phyloP scores from a whole-genome alignment of 2,888 invertebrate genomes.

The Cancer borealis region DNA sequence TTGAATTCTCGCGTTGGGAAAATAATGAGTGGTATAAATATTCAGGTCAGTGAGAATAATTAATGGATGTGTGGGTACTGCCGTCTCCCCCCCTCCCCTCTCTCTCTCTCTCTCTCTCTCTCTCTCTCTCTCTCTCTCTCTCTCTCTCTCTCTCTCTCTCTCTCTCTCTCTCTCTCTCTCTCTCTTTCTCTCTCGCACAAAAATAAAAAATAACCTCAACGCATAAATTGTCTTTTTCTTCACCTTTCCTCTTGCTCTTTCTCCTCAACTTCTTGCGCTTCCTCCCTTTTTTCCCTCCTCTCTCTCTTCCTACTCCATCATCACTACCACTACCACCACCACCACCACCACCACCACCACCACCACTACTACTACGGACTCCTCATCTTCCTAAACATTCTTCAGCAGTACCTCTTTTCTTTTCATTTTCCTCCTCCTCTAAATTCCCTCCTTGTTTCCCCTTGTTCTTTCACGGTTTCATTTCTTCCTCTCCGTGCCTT shows the following conservation, averaged over 20 bases:
- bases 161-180: not conserved
- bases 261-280: not conserved
- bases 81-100: not conserved
- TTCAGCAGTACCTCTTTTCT: not conserved
- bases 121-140: conserved; percentile 33
- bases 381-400: not conserved
- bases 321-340: not conserved
- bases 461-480: not conserved
- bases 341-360: too few species aligned
- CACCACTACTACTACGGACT: too few species aligned
- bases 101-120: conserved; percentile 14
- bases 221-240: not conserved
- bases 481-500: not conserved
- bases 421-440: not conserved
- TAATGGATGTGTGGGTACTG: not conserved
- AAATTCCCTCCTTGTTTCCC: not conserved
- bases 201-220: not conserved
- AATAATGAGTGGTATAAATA: conserved; percentile 21
- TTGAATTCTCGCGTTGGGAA: not conserved
- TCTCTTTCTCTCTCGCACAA: not conserved
- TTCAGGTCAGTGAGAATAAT: not conserved
- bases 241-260: not conserved
- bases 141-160: conserved; percentile 33
- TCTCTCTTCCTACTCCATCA: not conserved
- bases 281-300: not conserved